These are phyloP conservation scores for Sphaerophoria rueppellii DNA, from an alignment of 2,888 invertebrate genomes.

Conservation along the genomic window DNA sequence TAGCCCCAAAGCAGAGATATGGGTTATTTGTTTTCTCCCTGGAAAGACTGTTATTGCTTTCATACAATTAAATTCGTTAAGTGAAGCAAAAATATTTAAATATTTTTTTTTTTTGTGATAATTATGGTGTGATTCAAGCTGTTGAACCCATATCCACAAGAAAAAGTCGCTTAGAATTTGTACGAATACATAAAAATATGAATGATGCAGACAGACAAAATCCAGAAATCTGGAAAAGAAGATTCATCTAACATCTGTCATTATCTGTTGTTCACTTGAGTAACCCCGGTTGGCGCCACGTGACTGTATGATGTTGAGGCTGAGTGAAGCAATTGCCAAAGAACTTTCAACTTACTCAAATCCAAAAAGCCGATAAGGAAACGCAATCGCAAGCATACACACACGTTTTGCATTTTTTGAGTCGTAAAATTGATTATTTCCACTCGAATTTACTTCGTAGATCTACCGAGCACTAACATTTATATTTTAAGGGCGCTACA, in stretches of 20 bases:
- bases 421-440: neutral
- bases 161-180: no score
- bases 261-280: neutral
- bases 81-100: no score
- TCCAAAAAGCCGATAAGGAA: neutral
- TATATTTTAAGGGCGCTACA: no score
- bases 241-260: neutral
- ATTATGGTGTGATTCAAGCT: no score
- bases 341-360: neutral
- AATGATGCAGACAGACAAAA: no score
- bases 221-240: neutral
- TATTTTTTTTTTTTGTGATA: no score
- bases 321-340: neutral
- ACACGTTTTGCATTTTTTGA: neutral
- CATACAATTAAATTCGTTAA: neutral
- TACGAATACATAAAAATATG: no score
- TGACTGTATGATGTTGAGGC: neutral
- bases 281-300: neutral
- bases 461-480: neutral
- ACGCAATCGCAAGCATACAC: neutral
- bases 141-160: no score
- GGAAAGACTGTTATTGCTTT: neutral
- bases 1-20: neutral
- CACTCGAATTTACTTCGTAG: neutral
- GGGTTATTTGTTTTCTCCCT: neutral